Percentiles rank a stretch among this genome's conserved stretches.
Conservation (phyloP, 2,797 vertebrate genomes). For the Myotis pilosus region DNA sequence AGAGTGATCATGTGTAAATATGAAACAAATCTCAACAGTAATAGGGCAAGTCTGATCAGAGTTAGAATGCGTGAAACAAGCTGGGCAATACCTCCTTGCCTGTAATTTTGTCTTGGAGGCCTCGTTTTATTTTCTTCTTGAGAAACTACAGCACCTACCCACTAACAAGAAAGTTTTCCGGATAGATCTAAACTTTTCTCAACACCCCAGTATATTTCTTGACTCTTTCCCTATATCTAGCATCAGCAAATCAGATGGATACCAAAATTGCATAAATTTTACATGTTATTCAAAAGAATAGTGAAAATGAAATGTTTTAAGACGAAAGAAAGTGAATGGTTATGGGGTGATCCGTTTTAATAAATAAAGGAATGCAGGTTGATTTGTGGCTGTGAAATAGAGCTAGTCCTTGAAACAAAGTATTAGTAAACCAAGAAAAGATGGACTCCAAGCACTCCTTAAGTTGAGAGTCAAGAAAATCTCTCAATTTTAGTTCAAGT, state of each 20-base stretch:
- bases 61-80: neutral
- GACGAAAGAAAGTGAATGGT: neutral
- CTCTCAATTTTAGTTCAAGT: neutral
- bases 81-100: neutral
- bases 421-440: neutral
- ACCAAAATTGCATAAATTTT: neutral
- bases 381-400: neutral
- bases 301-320: slow-evolving; percentile 24
- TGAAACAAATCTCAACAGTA: neutral
- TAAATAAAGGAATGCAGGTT: neutral
- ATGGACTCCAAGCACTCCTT: neutral
- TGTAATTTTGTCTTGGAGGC: neutral
- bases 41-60: neutral
- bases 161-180: neutral
- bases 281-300: neutral
- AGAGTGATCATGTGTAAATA: neutral
- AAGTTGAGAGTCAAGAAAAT: neutral
- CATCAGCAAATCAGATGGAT: neutral
- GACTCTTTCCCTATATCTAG: neutral
- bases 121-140: slow-evolving; percentile 28
- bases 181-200: neutral
- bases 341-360: neutral
- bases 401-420: neutral
- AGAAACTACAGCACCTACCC: neutral
- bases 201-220: neutral